Base-by-base conservation (phyloP, 1,140 invertebrate species). In the Micrasema minimum region DNA sequence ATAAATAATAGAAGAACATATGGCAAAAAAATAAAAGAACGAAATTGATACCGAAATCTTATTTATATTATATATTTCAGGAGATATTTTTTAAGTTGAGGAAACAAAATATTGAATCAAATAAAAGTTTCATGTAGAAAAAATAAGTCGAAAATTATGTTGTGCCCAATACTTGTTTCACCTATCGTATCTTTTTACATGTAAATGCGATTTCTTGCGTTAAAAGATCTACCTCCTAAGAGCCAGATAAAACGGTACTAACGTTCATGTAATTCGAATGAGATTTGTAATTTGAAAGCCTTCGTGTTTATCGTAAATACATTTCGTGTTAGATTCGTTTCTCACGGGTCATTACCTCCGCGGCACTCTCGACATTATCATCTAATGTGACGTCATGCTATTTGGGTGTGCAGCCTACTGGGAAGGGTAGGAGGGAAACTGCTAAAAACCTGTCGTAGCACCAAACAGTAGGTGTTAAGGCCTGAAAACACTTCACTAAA, bases 321-420 rank as follows among this genome's bases (percentile, higher is more conserved):
- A 46, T 59, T 59, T 35, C 38, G 57, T 59, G 20, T 57, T 45
- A 48, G 35, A 48, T 31, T 45, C 45, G 45, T 59, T 59, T 48
- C 66, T 69, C 45, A 48, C 67, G 23, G 55, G 51, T 69, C 67
- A 69, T 69, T 69, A 69, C 67, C 67, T 41, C 18, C n/a, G 53
- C 55, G 38, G 11, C 26, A 31, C 26, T 26, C 48, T 37, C 53
- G 31, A 62, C 66, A 53, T 72, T 68, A 66, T 61, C 26, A 31
- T 31, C 41, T 64, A 46, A 45, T 46, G 48, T 53, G 62, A 72
- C 62, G 55, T 51, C 59, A 14, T 18, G 31, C 26, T 62, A 46
- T 64, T 50, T 67, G 67, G 37, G 55, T 31, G 48, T 67, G 66
- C 53, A 72, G 70, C 46, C 43, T 23, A 12, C 23, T 43, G 26